phyloP scores from a whole-genome alignment of 1,140 invertebrate species.

The Doryteuthis pealeii region DNA sequence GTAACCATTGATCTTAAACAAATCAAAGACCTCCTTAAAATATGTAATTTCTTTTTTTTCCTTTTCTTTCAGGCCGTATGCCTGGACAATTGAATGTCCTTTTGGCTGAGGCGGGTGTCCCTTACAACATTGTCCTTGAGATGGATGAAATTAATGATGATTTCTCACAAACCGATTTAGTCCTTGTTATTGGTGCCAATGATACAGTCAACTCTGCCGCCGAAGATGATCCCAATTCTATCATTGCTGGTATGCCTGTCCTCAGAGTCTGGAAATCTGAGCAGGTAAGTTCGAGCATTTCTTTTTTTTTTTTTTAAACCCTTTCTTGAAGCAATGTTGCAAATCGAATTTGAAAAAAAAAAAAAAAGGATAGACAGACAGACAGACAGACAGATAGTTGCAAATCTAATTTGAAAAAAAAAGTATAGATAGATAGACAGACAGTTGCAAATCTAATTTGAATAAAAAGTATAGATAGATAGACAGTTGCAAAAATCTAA shows the following conservation, averaged over 20 bases:
- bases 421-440: too few species aligned
- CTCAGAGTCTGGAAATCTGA: constrained; percentile 83
- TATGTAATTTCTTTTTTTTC: too few species aligned
- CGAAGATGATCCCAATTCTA: constrained; percentile 86
- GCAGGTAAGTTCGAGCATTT: constrained; percentile 66
- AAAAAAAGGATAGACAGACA: too few species aligned
- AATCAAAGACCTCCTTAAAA: too few species aligned
- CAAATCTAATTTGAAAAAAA: too few species aligned
- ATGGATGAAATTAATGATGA: constrained; percentile 94
- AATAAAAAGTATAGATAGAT: too few species aligned
- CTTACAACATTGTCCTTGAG: constrained; percentile 88
- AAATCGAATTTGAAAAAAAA: not conserved
- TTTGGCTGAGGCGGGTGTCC: constrained; percentile 88
- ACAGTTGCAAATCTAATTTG: too few species aligned
- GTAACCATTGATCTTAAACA: too few species aligned
- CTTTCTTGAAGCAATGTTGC: not conserved
- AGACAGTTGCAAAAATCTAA: too few species aligned
- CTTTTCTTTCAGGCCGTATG: constrained; percentile 72
- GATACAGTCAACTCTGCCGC: constrained; percentile 91
- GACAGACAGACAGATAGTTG: too few species aligned
- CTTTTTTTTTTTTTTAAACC: not conserved
- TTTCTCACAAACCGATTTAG: constrained; percentile 81
- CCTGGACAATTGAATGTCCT: constrained; percentile 88
- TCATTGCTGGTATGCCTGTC: constrained; percentile 92
- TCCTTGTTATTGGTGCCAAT: constrained; percentile 87